Conservation (phyloP, 2,888 invertebrate genomes). For the Ellobium chinense region DNA sequence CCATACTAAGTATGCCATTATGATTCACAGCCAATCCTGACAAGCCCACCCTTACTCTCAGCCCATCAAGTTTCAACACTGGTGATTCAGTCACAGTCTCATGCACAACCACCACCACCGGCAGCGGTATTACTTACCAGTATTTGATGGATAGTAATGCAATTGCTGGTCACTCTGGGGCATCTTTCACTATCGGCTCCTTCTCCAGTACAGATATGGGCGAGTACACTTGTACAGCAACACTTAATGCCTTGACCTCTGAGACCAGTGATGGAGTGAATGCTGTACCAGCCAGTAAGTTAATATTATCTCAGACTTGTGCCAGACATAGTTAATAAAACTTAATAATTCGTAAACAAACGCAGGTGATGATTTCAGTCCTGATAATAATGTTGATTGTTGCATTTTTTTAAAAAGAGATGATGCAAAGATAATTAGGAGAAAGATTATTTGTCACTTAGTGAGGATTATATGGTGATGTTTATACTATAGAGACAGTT, state of each 20-base stretch:
- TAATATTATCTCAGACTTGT: too few species aligned
- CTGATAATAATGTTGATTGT: too few species aligned
- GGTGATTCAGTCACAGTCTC: not conserved
- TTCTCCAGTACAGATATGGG: not conserved
- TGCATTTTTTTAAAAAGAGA: too few species aligned
- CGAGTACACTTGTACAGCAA: conserved; percentile 6
- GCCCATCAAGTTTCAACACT: conserved; percentile 1
- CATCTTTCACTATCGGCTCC: not conserved
- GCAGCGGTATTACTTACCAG: not conserved
- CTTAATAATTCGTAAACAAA: too few species aligned
- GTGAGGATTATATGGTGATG: too few species aligned
- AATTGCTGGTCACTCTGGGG: not conserved
- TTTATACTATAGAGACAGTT: too few species aligned
- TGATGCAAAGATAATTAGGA: too few species aligned
- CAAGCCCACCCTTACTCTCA: not conserved
- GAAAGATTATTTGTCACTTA: too few species aligned
- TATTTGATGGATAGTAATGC: not conserved
- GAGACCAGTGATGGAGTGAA: not conserved
- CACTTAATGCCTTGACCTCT: not conserved
- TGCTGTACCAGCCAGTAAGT: not conserved
- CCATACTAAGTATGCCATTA: too few species aligned
- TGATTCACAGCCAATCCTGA: not conserved
- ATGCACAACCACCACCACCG: not conserved
- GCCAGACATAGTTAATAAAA: too few species aligned
- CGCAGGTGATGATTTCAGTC: too few species aligned